Evolutionary conservation across 2,888 invertebrate species (phyloP).

Genomic region (Cantharis nigra): DNA sequence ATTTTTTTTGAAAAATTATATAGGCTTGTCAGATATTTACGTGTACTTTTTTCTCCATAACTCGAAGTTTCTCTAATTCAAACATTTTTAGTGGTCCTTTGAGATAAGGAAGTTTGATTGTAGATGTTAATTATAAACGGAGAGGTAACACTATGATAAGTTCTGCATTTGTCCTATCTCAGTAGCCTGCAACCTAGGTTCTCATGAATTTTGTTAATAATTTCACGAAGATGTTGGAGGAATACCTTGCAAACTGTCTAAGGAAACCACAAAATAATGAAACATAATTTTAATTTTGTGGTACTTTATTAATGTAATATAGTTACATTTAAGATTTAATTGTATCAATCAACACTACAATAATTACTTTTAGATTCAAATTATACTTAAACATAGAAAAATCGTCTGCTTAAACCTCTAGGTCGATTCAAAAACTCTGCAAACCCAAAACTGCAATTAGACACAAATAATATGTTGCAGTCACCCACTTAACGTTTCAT

Average conservation of each 20-base stretch:
- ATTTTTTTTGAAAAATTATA: no score
- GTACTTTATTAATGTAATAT: neutral
- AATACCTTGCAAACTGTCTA: neutral
- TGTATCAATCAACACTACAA: neutral
- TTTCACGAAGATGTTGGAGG: no score
- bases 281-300: neutral
- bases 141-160: no score
- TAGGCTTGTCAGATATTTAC: no score
- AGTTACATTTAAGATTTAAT: neutral
- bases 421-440: neutral
- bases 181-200: no score
- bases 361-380: neutral
- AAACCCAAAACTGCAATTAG: neutral
- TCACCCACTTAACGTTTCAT: neutral
- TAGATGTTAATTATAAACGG: no score
- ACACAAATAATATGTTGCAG: neutral
- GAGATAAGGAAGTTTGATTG: no score
- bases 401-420: neutral
- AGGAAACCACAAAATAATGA: neutral
- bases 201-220: no score
- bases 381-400: neutral
- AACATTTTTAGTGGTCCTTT: no score
- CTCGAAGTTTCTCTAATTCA: no score
- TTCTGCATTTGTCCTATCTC: no score
- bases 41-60: no score